phyloP scores from a whole-genome alignment of 2,113 vertebrate species.

The Anarhynchus alexandrinus region DNA sequence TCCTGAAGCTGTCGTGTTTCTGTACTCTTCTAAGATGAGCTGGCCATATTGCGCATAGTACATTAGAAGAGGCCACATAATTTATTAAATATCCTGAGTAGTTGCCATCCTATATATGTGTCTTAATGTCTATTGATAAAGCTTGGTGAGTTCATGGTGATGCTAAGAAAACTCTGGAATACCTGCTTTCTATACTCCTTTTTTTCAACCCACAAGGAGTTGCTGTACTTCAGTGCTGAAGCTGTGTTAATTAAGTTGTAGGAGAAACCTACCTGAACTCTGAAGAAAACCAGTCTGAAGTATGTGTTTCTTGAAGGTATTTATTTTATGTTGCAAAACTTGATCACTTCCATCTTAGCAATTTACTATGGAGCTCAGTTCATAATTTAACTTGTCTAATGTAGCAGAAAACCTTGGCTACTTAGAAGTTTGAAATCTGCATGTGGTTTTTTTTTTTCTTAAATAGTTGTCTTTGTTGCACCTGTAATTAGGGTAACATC shows the following conservation, averaged over 20 bases:
- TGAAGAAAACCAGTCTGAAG: not conserved
- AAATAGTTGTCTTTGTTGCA: not conserved
- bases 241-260: not conserved
- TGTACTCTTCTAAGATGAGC: not conserved
- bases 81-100: not conserved
- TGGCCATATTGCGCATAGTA: not conserved
- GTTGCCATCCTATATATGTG: not conserved
- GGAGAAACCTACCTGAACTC: not conserved
- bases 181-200: not conserved
- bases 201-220: not conserved
- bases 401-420: not conserved
- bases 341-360: not conserved
- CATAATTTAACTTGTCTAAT: not conserved
- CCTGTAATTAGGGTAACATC: not conserved
- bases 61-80: not conserved
- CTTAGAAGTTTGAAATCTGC: not conserved
- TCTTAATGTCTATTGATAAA: not conserved
- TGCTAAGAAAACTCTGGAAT: not conserved
- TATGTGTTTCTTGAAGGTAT: not conserved
- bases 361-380: not conserved
- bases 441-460: not conserved
- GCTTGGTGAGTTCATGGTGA: not conserved
- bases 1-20: not conserved
- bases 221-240: accelerated
- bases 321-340: not conserved